phyloP scores from a whole-genome alignment of 2,797 vertebrate genomes.

The Steatocranus sp. region DNA sequence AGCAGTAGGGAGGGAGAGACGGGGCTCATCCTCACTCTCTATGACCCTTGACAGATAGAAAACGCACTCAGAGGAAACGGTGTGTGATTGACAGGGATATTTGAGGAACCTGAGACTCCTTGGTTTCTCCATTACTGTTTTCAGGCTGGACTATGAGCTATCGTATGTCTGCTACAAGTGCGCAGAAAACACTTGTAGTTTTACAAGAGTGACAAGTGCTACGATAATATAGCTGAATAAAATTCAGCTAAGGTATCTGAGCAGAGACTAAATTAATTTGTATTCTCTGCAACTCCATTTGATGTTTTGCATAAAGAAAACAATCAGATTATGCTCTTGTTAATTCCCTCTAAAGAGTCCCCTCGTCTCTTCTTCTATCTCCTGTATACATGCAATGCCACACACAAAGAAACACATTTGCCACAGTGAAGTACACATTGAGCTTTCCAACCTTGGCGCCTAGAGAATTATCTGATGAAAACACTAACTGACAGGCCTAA shows the following conservation, averaged over 20 bases:
- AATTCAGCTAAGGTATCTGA: not conserved
- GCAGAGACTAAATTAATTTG: not conserved
- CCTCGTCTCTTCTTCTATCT: not conserved
- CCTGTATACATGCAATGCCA: conserved; percentile 19
- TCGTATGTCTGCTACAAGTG: not conserved
- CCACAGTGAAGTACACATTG: conserved; percentile 44
- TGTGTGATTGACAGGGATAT: conserved; percentile 74
- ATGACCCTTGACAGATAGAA: conserved; percentile 82
- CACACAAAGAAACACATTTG: conserved; percentile 24
- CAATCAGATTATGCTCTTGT: conserved; percentile 29
- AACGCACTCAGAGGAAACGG: conserved; percentile 78
- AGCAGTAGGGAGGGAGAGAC: conserved; percentile 24
- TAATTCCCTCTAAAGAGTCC: conserved; percentile 16
- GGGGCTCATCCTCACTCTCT: conserved; percentile 74
- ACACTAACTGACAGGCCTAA: conserved; percentile 66
- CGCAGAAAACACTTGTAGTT: not conserved
- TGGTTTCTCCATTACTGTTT: conserved; percentile 37
- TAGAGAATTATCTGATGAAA: conserved; percentile 58
- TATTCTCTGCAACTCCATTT: not conserved
- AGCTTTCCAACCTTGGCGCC: conserved; percentile 36
- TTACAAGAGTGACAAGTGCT: conserved; percentile 3
- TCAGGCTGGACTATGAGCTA: conserved; percentile 22
- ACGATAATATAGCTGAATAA: not conserved
- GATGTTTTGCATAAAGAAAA: not conserved
- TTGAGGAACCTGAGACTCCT: conserved; percentile 58